phyloP scores from a whole-genome alignment of 2,797 vertebrate genomes.

The Cryptoblepharus egeriae region DNA sequence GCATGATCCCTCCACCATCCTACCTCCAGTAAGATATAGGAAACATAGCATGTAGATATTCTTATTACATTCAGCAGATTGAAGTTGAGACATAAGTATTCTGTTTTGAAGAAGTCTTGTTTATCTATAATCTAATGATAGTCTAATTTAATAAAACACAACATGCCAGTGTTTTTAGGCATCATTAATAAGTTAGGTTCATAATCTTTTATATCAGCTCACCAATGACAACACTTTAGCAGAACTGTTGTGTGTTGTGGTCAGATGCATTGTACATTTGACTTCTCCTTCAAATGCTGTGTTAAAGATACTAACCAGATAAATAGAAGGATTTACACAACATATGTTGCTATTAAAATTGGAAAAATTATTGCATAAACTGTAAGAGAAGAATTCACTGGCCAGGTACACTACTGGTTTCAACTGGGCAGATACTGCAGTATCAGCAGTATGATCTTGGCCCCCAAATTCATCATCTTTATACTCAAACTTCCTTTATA shows the following conservation, averaged over 20 bases:
- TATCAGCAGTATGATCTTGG: neutral
- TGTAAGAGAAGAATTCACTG: neutral
- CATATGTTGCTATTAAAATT: neutral
- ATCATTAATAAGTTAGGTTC: neutral
- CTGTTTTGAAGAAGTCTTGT: neutral
- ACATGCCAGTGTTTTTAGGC: neutral
- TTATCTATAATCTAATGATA: neutral
- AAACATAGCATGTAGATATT: too few species aligned
- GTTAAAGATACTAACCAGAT: accelerated
- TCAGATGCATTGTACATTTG: neutral
- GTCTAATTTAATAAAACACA: neutral
- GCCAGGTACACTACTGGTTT: neutral
- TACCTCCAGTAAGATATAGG: too few species aligned
- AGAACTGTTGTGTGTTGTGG: neutral
- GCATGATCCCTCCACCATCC: too few species aligned
- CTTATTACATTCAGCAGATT: neutral
- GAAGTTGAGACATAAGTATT: neutral
- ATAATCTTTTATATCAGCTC: neutral
- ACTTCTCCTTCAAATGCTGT: constrained; percentile 1
- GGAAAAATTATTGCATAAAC: neutral
- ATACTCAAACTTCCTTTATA: neutral
- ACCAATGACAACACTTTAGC: accelerated
- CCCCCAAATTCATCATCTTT: neutral
- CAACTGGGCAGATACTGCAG: neutral
- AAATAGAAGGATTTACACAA: neutral